Evolutionary conservation across 92 coral and sea anemone genomes (phyloP).

Genomic region (Zoanthus sociatus): DNA sequence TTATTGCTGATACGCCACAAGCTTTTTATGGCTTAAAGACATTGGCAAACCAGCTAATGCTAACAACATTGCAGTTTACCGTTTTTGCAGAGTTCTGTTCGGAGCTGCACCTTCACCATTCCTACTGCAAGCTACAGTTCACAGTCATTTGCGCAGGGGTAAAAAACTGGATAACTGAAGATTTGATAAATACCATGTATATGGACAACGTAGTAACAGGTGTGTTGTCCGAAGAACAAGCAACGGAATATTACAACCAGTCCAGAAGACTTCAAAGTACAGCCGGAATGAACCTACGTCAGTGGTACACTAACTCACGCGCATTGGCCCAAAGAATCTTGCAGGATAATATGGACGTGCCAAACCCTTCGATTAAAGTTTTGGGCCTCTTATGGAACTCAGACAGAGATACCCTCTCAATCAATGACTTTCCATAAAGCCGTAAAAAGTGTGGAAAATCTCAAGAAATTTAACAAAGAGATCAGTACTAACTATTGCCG

Average conservation of each 20-base stretch:
- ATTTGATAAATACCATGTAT: conserved; percentile 25
- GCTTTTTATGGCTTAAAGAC: conserved; percentile 55
- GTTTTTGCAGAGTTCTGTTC: conserved; percentile 38
- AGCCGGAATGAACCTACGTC: conserved; percentile 50
- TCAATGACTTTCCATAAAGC: conserved; percentile 33
- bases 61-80: conserved; percentile 12
- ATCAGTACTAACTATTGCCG: not conserved
- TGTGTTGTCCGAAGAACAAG: conserved; percentile 18
- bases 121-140: conserved; percentile 22
- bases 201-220: conserved; percentile 42
- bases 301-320: conserved; percentile 14
- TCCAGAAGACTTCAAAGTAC: conserved; percentile 23
- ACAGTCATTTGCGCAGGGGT: not conserved
- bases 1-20: conserved; percentile 37
- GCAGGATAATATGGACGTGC: conserved; percentile 15
- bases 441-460: conserved; percentile 12
- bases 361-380: conserved; percentile 7
- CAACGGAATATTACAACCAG: conserved; percentile 37
- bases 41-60: conserved; percentile 6
- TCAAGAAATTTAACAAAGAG: conserved; percentile 36
- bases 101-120: conserved; percentile 35
- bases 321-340: conserved; percentile 14
- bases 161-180: conserved; percentile 27
- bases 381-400: conserved; percentile 17
- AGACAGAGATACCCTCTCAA: conserved; percentile 32